Evolutionary conservation across 2,888 invertebrate genomes (phyloP).

Genomic region (Thalpophila matura): DNA sequence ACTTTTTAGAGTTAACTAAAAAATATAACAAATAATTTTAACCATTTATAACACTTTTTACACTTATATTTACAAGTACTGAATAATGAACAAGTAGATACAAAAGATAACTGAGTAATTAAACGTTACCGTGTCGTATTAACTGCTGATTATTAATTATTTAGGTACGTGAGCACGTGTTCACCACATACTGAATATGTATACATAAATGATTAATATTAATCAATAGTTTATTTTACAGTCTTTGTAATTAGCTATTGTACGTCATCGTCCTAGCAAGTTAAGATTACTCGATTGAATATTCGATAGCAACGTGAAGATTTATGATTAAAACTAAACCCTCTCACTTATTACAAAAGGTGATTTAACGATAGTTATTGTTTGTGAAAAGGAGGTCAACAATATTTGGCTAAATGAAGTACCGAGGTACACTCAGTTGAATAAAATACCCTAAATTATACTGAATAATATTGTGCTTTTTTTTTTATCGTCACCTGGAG

Average conservation of each 20-base stretch:
- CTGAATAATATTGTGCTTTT: too few relatives aligned
- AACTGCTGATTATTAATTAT: not conserved
- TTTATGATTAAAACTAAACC: too few relatives aligned
- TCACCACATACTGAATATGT: not conserved
- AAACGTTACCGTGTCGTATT: not conserved
- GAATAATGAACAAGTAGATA: constrained; percentile 3
- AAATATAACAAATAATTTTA: not conserved
- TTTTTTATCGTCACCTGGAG: too few relatives aligned
- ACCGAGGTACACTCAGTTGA: too few relatives aligned
- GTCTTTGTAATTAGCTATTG: not conserved
- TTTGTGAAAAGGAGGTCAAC: too few relatives aligned
- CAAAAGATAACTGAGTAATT: not conserved
- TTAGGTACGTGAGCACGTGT: not conserved
- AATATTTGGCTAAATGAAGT: too few relatives aligned
- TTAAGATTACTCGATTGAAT: not conserved
- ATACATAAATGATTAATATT: not conserved
- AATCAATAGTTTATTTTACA: not conserved
- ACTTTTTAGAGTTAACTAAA: not conserved
- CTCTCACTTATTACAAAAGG: not conserved
- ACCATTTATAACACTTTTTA: not conserved
- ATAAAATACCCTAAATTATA: too few relatives aligned
- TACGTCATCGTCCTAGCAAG: not conserved
- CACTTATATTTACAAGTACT: not conserved
- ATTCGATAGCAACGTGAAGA: too few relatives aligned
- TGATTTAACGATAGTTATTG: too few relatives aligned